Percentiles rank a stretch among this genome's conserved stretches.
Conservation (phyloP, 2,888 invertebrate species). For the Tridacna gigas region DNA sequence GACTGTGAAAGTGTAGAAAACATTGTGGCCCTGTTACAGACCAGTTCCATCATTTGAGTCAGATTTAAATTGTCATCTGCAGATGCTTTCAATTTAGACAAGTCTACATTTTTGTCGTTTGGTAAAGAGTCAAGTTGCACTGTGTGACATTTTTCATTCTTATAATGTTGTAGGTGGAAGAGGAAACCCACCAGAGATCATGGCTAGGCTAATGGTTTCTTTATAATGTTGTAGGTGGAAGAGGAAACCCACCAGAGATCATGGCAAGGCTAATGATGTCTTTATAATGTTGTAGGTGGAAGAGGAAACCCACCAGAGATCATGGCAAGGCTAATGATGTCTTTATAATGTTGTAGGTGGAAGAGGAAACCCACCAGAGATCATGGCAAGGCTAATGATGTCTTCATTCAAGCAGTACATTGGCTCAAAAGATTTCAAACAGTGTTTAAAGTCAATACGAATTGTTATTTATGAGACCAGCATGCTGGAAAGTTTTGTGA, state of each 20-base stretch:
- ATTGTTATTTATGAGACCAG: constrained; percentile 49
- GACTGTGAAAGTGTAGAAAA: no score
- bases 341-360: constrained; percentile 44
- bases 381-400: constrained; percentile 49
- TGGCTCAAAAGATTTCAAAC: constrained; percentile 3
- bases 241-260: constrained; percentile 42
- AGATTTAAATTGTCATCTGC: no score
- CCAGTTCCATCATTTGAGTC: no score
- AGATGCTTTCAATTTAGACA: no score
- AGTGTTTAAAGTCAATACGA: constrained; percentile 33
- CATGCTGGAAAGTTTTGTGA: constrained; percentile 46
- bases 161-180: constrained; percentile 47
- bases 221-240: constrained; percentile 42
- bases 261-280: constrained; percentile 50
- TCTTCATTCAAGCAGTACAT: constrained; percentile 40
- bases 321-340: constrained; percentile 45
- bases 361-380: constrained; percentile 44
- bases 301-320: constrained; percentile 43
- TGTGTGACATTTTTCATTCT: no score
- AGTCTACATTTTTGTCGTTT: no score
- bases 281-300: constrained; percentile 51
- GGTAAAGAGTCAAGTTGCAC: no score
- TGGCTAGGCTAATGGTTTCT: constrained; percentile 47
- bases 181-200: constrained; percentile 41
- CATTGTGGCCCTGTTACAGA: no score